These are phyloP conservation scores for Smittia aterrima DNA, from an alignment of 2,888 invertebrate species.

Conservation along the genomic window DNA sequence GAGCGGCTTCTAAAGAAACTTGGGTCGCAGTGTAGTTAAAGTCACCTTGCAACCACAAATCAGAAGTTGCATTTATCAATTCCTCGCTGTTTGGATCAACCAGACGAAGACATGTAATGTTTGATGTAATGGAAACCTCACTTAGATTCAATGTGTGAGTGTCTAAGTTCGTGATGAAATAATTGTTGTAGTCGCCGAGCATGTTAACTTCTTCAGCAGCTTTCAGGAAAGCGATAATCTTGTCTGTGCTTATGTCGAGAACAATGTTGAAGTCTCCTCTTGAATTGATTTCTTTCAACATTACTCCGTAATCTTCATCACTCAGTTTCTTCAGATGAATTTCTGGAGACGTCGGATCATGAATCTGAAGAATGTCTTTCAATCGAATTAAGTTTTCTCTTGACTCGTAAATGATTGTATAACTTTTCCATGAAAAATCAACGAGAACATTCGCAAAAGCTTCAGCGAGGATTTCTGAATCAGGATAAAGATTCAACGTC, in stretches of 20 bases:
- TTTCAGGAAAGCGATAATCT: constrained; percentile 60
- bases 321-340: constrained; percentile 62
- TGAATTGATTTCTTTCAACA: constrained; percentile 67
- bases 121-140: constrained; percentile 61
- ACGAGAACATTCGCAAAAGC: constrained; percentile 67
- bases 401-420: constrained; percentile 53
- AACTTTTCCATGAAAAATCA: constrained; percentile 69
- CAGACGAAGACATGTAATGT: constrained; percentile 67
- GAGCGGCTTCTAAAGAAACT: constrained; percentile 40
- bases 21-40: too few species aligned
- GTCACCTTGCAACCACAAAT: too few species aligned
- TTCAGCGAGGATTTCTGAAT: constrained; percentile 59
- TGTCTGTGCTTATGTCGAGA: constrained; percentile 66
- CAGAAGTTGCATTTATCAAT: constrained; percentile 56
- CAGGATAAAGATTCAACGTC: constrained; percentile 65
- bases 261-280: constrained; percentile 65
- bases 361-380: constrained; percentile 69
- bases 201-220: constrained; percentile 75
- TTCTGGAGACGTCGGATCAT: constrained; percentile 59
- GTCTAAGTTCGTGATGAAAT: constrained; percentile 58
- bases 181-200: constrained; percentile 64
- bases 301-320: constrained; percentile 57
- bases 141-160: constrained; percentile 63
- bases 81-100: constrained; percentile 59
- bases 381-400: constrained; percentile 62